phyloP scores from a whole-genome alignment of 2,113 vertebrate genomes.

The Oxygymnocypris stewartii region DNA sequence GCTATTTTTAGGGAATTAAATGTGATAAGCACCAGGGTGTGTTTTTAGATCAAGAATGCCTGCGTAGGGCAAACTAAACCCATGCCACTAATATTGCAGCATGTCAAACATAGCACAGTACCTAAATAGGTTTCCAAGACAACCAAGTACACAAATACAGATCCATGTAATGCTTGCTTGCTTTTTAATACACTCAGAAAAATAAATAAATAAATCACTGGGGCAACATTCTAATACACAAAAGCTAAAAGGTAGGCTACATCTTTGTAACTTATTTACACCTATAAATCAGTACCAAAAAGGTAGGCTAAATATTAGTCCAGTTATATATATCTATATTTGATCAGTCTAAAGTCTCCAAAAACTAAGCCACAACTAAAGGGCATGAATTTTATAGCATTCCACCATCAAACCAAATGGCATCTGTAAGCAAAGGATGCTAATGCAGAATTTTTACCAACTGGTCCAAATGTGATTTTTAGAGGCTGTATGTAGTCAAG shows the following conservation, averaged over 20 bases:
- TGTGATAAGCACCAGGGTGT: constrained; percentile 61
- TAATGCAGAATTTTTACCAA: background rate
- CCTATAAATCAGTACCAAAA: too few relatives aligned
- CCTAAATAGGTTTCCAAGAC: constrained; percentile 41
- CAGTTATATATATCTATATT: background rate
- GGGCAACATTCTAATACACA: too few relatives aligned
- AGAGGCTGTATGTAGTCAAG: background rate
- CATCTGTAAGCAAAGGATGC: background rate
- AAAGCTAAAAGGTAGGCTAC: too few relatives aligned
- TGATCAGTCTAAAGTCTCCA: too few relatives aligned
- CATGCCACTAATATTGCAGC: constrained; percentile 39
- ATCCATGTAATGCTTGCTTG: background rate
- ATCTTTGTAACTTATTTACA: too few relatives aligned
- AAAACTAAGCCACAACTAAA: background rate
- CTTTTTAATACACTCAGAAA: background rate
- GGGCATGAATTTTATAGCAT: background rate
- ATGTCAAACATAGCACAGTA: constrained; percentile 31
- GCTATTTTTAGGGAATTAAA: constrained; percentile 72
- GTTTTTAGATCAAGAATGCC: constrained; percentile 48
- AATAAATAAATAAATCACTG: background rate
- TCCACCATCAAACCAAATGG: background rate
- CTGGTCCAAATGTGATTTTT: background rate
- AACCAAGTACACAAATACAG: constrained; percentile 11
- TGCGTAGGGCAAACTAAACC: constrained; percentile 40
- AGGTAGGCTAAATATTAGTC: background rate